These are phyloP conservation scores for Hymenochirus boettgeri DNA, from an alignment of 2,113 vertebrate genomes.

Conservation along the genomic window DNA sequence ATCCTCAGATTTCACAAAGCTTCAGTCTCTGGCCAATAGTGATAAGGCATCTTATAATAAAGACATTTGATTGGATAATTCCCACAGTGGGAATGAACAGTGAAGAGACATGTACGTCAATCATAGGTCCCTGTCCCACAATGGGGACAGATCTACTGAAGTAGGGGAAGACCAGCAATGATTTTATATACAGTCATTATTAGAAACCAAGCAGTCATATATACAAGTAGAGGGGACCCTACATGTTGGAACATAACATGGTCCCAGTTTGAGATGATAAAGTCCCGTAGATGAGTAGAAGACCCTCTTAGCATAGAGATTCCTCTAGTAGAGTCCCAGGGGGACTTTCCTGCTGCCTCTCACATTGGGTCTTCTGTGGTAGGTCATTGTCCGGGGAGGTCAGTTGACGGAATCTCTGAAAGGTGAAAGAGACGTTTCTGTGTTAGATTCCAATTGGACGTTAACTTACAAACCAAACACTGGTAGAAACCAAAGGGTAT, in stretches of 20 bases:
- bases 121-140: neutral
- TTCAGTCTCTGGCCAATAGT: neutral
- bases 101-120: no score
- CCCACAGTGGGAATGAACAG: no score
- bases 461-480: no score
- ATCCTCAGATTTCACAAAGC: neutral
- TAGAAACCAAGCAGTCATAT: neutral
- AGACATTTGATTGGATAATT: neutral
- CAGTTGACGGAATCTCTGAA: slow-evolving; percentile 64
- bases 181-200: neutral
- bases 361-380: slow-evolving; percentile 33
- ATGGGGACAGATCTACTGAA: slow-evolving; percentile 1
- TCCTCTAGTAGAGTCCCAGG: slow-evolving; percentile 17
- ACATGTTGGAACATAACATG: neutral
- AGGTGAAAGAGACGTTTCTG: slow-evolving; percentile 33
- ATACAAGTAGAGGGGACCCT: neutral
- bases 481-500: no score
- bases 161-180: neutral
- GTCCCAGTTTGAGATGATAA: neutral
- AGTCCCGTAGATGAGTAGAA: neutral
- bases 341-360: neutral
- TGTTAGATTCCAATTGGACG: no score
- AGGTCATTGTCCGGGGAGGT: slow-evolving; percentile 64
- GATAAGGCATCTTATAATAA: neutral
- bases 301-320: slow-evolving; percentile 18